Percentiles rank a stretch among this genome's conserved stretches.
phyloP scores from a whole-genome alignment of 2,113 vertebrate genomes.

The Meleagris gallopavo region DNA sequence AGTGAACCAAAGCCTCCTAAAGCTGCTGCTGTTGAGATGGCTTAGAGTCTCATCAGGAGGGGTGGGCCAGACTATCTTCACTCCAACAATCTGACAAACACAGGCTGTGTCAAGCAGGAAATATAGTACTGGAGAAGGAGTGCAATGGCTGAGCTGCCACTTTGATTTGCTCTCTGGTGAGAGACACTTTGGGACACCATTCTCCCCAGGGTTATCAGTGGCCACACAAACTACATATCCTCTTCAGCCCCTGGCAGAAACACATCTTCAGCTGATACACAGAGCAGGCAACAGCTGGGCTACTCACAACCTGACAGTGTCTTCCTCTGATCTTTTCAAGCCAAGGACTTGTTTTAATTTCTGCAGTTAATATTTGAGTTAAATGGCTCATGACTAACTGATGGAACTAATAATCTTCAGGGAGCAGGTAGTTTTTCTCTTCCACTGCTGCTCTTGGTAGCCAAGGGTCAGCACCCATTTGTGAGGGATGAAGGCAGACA shows the following conservation, averaged over 20 bases:
- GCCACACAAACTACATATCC: not conserved
- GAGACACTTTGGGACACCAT: not conserved
- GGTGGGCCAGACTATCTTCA: not conserved
- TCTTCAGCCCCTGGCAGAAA: not conserved
- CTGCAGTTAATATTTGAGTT: slow-evolving; percentile 68
- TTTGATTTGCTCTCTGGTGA: not conserved
- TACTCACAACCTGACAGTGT: not conserved
- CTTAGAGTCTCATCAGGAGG: not conserved
- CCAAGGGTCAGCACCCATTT: slow-evolving; percentile 37
- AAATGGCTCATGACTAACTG: slow-evolving; percentile 72
- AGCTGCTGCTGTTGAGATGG: not conserved
- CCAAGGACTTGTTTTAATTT: slow-evolving; percentile 70
- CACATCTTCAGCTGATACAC: not conserved
- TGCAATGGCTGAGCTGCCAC: not conserved
- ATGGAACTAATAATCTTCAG: slow-evolving; percentile 62
- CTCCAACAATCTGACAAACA: not conserved
- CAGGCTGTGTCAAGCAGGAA: not conserved
- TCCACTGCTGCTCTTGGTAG: slow-evolving; percentile 24
- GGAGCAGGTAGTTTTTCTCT: slow-evolving; percentile 40
- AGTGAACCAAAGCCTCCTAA: not conserved
- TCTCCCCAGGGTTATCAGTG: not conserved
- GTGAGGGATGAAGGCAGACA: not conserved
- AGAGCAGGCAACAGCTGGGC: not conserved
- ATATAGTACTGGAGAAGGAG: not conserved
- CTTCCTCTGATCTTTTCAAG: slow-evolving; percentile 51